Percentiles rank a stretch among this genome's conserved stretches.
These are phyloP conservation scores for Diceros bicornis DNA, from an alignment of 2,797 vertebrate genomes.

Conservation along the genomic window DNA sequence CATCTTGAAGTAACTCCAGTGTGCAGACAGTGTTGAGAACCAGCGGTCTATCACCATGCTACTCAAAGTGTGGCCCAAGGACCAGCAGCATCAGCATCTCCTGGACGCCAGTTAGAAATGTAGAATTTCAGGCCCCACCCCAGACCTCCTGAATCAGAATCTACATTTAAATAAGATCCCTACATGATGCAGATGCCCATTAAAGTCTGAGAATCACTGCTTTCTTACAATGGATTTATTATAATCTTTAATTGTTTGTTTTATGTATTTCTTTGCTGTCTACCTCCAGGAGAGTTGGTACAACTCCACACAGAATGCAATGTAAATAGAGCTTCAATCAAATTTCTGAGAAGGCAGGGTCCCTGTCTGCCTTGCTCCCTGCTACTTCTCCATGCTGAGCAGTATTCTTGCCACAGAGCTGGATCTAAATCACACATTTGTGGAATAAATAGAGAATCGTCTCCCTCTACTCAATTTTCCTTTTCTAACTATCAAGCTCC, in stretches of 20 bases:
- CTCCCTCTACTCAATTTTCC: background rate
- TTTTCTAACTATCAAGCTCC: background rate
- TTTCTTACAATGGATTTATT: background rate
- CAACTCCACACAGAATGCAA: background rate
- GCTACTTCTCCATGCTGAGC: background rate
- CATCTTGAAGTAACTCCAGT: background rate
- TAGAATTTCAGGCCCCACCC: background rate
- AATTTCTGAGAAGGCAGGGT: background rate
- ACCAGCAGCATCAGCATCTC: background rate
- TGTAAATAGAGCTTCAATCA: background rate
- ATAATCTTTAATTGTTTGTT: background rate
- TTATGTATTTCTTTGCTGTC: background rate
- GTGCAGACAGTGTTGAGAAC: background rate
- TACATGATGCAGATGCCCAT: background rate
- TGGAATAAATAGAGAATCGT: background rate
- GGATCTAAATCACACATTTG: background rate
- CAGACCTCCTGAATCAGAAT: background rate
- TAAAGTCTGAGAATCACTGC: background rate
- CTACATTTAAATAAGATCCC: background rate
- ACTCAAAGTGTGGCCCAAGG: accelerated
- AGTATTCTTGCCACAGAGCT: background rate
- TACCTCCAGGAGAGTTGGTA: background rate
- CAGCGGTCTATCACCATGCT: too few relatives aligned
- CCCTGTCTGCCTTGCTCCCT: background rate
- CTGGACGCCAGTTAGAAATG: background rate